A percentile compares a stretch with the other conserved stretches of the same genome.
These are phyloP conservation scores for Ochropleura leucogaster DNA, from an alignment of 2,888 invertebrate species.

Conservation along the genomic window DNA sequence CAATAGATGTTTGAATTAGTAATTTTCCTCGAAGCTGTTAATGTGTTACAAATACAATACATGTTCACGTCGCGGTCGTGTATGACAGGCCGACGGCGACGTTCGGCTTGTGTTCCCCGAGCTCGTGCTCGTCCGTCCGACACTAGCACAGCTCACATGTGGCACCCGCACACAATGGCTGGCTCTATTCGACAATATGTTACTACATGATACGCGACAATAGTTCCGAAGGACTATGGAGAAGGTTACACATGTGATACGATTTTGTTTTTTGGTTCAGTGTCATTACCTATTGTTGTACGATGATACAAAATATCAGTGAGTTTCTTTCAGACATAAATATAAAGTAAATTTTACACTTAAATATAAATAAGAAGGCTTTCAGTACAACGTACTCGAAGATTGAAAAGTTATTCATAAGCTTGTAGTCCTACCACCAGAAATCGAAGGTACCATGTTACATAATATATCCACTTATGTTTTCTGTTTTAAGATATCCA, in stretches of 20 bases:
- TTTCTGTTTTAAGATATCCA: neutral
- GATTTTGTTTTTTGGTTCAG: neutral
- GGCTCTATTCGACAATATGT: slow-evolving; percentile 16
- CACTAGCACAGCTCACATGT: slow-evolving; percentile 7
- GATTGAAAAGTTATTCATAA: neutral
- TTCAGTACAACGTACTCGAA: neutral
- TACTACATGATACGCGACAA: slow-evolving; percentile 17
- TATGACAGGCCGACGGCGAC: neutral
- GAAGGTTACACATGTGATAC: slow-evolving; percentile 1
- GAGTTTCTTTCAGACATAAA: neutral
- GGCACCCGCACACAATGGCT: slow-evolving; percentile 18
- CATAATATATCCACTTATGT: neutral
- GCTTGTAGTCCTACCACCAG: neutral
- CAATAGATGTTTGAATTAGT: slow-evolving; percentile 11
- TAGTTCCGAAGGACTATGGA: slow-evolving; percentile 16
- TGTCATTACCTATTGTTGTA: neutral
- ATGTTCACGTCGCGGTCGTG: slow-evolving; percentile 19
- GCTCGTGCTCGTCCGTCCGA: slow-evolving; percentile 44
- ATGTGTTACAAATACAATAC: slow-evolving; percentile 30
- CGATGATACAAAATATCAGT: neutral
- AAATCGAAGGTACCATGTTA: neutral
- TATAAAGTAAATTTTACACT: too few species aligned
- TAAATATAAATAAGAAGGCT: neutral
- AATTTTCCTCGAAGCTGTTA: slow-evolving; percentile 20
- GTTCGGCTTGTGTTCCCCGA: slow-evolving; percentile 19